Evolutionary conservation across 2,888 invertebrate genomes (phyloP).

Genomic region (Orthosia gracilis): DNA sequence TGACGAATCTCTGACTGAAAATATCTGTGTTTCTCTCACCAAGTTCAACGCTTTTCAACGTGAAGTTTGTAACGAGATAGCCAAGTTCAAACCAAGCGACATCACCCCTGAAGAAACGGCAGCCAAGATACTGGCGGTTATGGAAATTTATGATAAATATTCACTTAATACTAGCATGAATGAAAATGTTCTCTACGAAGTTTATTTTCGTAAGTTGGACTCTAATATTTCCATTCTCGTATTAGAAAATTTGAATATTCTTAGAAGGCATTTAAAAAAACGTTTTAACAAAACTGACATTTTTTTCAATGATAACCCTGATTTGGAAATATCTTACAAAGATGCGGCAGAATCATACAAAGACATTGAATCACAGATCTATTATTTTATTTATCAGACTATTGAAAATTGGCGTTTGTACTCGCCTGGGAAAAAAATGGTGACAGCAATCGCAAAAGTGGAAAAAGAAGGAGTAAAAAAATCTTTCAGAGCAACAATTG

Average conservation of each 20-base stretch:
- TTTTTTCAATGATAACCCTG: not conserved
- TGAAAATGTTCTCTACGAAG: conserved; percentile 24
- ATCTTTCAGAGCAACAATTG: not conserved
- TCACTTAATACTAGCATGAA: too few species aligned
- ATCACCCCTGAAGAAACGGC: not conserved
- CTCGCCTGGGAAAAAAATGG: not conserved
- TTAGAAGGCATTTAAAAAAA: conserved; percentile 35
- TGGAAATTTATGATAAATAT: conserved; percentile 23
- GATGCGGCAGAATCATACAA: not conserved
- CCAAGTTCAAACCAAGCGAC: not conserved
- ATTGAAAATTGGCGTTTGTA: conserved; percentile 51
- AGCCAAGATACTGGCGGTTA: conserved; percentile 1
- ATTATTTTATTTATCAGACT: conserved; percentile 44
- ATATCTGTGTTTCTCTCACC: not conserved
- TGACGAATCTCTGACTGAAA: too few species aligned
- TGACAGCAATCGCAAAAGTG: not conserved
- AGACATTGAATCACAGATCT: conserved; percentile 47
- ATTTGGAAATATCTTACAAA: not conserved
- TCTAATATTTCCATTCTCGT: conserved; percentile 42
- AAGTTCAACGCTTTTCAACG: conserved; percentile 28
- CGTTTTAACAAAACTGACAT: conserved; percentile 15
- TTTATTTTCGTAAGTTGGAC: conserved; percentile 51
- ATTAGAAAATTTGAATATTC: conserved; percentile 43
- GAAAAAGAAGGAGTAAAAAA: too few species aligned
- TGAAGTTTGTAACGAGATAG: not conserved